Conservation (phyloP, 2,888 invertebrate species). For the Caenorhabditis sp. region DNA sequence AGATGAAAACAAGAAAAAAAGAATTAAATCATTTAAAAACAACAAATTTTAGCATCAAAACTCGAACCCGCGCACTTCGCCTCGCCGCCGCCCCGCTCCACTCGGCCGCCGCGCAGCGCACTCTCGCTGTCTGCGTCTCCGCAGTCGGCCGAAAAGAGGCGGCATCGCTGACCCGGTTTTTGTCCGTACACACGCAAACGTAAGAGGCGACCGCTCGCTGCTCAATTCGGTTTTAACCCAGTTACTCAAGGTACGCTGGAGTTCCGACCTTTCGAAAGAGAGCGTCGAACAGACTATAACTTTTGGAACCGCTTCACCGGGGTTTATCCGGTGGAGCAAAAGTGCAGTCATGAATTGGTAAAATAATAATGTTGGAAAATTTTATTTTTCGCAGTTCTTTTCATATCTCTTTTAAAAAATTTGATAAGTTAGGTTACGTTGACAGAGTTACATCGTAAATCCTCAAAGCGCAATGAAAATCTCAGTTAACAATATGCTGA, state of each 20-base stretch:
- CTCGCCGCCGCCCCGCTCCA: background rate
- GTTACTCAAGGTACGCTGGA: slow-evolving; percentile 65
- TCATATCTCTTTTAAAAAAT: no score
- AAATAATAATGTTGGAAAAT: no score
- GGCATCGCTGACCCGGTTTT: background rate
- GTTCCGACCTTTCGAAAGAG: slow-evolving; percentile 61
- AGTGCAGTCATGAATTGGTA: no score
- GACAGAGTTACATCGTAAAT: no score
- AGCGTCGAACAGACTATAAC: slow-evolving; percentile 50
- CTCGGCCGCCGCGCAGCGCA: background rate
- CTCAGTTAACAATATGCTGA: no score
- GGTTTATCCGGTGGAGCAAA: slow-evolving; percentile 43
- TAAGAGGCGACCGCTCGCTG: background rate
- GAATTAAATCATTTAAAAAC: no score
- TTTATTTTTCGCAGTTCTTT: background rate
- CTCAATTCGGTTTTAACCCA: slow-evolving; percentile 55
- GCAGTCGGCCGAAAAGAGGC: background rate
- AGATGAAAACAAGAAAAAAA: no score
- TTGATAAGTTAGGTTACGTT: no score
- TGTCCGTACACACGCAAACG: background rate
- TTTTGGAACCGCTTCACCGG: slow-evolving; percentile 47
- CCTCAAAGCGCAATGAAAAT: no score
- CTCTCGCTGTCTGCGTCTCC: slow-evolving; percentile 6
- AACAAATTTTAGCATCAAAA: no score
- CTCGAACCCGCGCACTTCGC: background rate